Conservation (phyloP, 2,888 invertebrate species). For the Hemithea aestivaria region DNA sequence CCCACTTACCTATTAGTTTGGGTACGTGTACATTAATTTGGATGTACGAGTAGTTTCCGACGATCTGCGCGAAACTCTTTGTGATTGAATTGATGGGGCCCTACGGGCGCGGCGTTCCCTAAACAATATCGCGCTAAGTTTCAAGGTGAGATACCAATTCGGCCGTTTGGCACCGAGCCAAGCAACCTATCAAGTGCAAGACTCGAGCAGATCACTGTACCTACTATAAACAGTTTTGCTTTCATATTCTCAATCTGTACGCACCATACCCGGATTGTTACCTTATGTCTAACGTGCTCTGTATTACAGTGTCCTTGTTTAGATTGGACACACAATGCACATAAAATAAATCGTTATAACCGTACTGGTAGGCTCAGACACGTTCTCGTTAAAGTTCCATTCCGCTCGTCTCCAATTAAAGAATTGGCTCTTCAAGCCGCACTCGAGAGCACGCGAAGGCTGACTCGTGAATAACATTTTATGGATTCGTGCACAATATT, state of each 20-base stretch:
- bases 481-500: no score
- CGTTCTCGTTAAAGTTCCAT: no score
- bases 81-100: slow-evolving; percentile 27
- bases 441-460: slow-evolving; percentile 21
- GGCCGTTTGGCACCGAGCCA: slow-evolving; percentile 37
- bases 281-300: no score
- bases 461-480: slow-evolving; percentile 4
- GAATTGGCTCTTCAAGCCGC: background rate
- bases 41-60: no score
- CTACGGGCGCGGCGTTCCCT: slow-evolving; percentile 29
- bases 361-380: no score
- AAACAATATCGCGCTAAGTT: slow-evolving; percentile 30
- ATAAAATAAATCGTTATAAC: no score
- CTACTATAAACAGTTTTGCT: slow-evolving; percentile 31
- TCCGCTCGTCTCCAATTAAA: background rate
- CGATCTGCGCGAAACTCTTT: no score
- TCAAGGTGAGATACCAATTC: slow-evolving; percentile 36
- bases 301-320: no score
- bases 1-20: background rate
- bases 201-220: slow-evolving; percentile 28
- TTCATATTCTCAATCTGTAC: slow-evolving; percentile 18
- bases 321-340: no score
- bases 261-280: no score
- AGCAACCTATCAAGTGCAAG: slow-evolving; percentile 34
- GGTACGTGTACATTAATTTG: no score